Conservation (phyloP, 2,888 invertebrate genomes). For the Drosophila cracens region DNA sequence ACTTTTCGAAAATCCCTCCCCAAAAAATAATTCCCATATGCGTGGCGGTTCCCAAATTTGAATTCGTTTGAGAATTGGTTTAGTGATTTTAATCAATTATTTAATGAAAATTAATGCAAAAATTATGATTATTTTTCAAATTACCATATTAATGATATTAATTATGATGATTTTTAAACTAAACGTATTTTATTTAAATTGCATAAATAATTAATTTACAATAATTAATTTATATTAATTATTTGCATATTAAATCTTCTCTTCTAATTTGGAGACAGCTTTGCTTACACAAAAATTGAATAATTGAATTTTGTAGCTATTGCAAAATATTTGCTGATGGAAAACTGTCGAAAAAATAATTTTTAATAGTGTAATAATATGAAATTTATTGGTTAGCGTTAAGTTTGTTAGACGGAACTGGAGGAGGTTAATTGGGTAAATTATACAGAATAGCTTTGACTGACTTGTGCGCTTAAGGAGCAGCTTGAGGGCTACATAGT, state of each 20-base stretch:
- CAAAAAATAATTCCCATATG: constrained; percentile 7
- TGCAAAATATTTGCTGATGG: background rate
- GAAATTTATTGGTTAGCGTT: background rate
- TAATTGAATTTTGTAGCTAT: background rate
- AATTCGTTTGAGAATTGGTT: background rate
- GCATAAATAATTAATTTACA: background rate
- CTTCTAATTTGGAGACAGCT: background rate
- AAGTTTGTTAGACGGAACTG: background rate
- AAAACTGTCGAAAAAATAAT: background rate
- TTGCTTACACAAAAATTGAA: background rate
- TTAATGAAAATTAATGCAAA: background rate
- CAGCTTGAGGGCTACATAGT: background rate
- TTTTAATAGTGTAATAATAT: background rate
- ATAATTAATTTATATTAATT: background rate
- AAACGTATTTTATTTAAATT: background rate
- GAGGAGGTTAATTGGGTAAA: background rate
- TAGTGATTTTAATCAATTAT: background rate
- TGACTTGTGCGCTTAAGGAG: background rate
- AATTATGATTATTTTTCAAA: background rate
- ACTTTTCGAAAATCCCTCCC: background rate
- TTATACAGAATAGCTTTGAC: too few relatives aligned
- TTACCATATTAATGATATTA: background rate
- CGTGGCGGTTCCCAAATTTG: background rate
- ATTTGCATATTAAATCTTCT: background rate
- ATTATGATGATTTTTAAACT: background rate